phyloP scores from a whole-genome alignment of 2,797 vertebrate genomes.

The Morus bassanus region DNA sequence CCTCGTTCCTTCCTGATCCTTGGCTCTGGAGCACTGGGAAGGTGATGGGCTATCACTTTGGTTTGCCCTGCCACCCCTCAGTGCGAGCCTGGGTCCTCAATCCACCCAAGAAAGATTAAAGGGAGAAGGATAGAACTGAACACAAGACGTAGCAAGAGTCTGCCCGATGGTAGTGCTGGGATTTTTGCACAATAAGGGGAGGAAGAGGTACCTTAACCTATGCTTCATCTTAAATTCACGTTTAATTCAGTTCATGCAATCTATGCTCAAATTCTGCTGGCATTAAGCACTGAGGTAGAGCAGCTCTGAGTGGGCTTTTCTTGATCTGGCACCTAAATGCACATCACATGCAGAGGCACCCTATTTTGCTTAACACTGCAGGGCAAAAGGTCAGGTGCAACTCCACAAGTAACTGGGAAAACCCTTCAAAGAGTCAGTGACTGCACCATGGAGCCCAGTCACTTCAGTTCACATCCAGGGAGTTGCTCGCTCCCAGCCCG shows the following conservation, averaged over 20 bases:
- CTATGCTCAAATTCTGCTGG: neutral
- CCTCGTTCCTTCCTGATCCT: neutral
- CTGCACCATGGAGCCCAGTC: rapidly evolving
- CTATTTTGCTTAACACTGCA: rapidly evolving
- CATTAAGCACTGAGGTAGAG: neutral
- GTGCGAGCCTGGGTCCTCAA: neutral
- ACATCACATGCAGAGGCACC: rapidly evolving
- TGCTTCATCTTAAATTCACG: rapidly evolving
- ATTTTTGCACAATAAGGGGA: neutral
- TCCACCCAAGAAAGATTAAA: neutral
- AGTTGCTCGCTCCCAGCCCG: neutral
- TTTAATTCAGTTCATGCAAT: rapidly evolving
- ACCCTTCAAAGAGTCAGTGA: rapidly evolving
- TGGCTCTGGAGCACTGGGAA: neutral
- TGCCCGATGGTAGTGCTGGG: neutral
- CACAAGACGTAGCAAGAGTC: rapidly evolving
- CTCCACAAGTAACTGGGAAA: neutral
- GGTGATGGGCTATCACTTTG: neutral
- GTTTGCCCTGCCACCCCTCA: rapidly evolving
- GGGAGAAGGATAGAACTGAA: neutral
- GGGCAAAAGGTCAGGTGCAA: neutral
- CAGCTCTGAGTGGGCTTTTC: neutral
- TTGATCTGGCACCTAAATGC: neutral
- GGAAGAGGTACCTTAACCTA: neutral
- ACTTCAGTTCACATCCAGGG: neutral